Evolutionary conservation across 2,797 vertebrate genomes (phyloP).

Genomic region (Pristis pectinata): DNA sequence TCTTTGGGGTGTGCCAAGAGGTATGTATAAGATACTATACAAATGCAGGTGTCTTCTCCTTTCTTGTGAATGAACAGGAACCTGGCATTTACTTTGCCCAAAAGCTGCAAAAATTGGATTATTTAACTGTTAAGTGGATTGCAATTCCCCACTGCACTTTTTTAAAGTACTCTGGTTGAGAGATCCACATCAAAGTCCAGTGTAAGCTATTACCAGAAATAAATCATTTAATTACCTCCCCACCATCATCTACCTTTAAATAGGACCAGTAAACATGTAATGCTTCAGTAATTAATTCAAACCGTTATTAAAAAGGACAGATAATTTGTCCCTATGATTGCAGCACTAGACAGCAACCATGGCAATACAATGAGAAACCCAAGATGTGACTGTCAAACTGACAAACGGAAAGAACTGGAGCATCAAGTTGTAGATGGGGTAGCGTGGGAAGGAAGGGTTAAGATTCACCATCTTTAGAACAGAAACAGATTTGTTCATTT

Average conservation of each 20-base stretch:
- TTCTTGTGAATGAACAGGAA: background rate
- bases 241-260: background rate
- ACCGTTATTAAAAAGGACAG: too few species aligned
- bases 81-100: background rate
- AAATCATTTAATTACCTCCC: background rate
- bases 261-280: background rate
- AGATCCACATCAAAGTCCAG: background rate
- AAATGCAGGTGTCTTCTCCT: background rate
- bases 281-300: background rate
- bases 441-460: background rate
- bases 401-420: background rate
- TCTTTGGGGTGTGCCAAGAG: too few species aligned
- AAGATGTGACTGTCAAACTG: background rate
- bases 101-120: background rate
- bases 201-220: background rate
- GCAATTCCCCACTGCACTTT: background rate
- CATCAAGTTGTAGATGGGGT: background rate
- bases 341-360: background rate
- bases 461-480: background rate
- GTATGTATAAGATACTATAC: too few species aligned
- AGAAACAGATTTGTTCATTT: background rate
- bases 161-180: background rate
- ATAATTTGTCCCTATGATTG: too few species aligned
- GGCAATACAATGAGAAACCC: background rate
- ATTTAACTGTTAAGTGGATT: background rate